Conservation (phyloP, 2,113 vertebrate genomes). For the Tinamus guttatus region DNA sequence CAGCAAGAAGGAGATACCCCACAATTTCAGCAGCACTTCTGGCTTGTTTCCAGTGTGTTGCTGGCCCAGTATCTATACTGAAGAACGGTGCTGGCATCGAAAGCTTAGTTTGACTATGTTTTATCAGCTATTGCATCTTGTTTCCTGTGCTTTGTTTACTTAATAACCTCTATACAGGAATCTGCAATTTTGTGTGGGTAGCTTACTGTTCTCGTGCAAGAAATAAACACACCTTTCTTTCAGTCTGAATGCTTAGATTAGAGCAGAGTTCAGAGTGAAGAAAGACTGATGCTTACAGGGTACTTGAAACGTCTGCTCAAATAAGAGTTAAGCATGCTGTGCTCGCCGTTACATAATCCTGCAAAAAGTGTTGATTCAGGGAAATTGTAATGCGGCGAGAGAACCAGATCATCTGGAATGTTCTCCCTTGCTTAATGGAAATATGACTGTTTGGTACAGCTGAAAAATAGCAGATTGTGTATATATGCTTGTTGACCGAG, state of each 20-base stretch:
- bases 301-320: neutral
- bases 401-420: neutral
- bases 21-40: constrained; percentile 10
- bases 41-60: neutral
- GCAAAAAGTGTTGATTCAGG: constrained; percentile 7
- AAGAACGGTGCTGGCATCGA: neutral
- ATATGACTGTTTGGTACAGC: neutral
- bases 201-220: neutral
- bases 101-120: neutral
- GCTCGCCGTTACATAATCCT: constrained; percentile 13
- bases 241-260: neutral
- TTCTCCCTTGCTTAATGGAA: neutral
- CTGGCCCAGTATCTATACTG: neutral
- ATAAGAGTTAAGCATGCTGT: neutral
- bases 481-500: accelerated
- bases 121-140: constrained; percentile 5
- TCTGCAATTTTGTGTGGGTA: neutral
- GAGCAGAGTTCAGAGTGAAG: neutral
- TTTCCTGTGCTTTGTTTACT: constrained; percentile 25
- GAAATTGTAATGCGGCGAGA: neutral
- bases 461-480: neutral
- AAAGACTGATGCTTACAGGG: neutral
- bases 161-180: neutral
- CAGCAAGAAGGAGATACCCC: neutral
- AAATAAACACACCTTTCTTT: neutral